phyloP scores from a whole-genome alignment of 2,797 vertebrate genomes.

The Astyanax mexicanus region DNA sequence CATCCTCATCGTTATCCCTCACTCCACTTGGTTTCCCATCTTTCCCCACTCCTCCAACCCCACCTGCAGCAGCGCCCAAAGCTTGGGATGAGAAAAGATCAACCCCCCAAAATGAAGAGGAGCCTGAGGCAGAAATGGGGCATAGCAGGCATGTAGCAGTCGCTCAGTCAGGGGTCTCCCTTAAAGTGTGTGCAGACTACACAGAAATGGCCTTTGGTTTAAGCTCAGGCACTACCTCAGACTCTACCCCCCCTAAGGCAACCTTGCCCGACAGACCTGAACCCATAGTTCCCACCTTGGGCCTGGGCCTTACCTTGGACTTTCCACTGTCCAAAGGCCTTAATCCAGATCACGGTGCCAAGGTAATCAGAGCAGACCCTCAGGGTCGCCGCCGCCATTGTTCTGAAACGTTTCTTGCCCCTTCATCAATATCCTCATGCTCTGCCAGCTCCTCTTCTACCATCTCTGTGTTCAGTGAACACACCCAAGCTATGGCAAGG shows the following conservation, averaged over 20 bases:
- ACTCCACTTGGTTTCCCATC: constrained; percentile 74
- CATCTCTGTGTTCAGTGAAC: constrained; percentile 79
- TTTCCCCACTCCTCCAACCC: constrained; percentile 75
- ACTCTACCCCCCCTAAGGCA: constrained; percentile 69
- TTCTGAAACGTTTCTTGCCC: constrained; percentile 80
- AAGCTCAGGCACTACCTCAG: constrained; percentile 62
- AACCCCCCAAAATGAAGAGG: constrained; percentile 57
- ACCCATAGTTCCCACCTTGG: constrained; percentile 63
- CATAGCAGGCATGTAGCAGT: constrained; percentile 59
- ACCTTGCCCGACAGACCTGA: constrained; percentile 72
- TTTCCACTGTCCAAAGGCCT: constrained; percentile 73
- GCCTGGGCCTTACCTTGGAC: constrained; percentile 71
- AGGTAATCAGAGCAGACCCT: constrained; percentile 78
- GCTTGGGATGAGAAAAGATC: constrained; percentile 54
- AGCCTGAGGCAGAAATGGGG: constrained; percentile 50
- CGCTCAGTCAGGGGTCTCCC: constrained; percentile 65
- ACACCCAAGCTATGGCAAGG: constrained; percentile 72
- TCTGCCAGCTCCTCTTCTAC: constrained; percentile 67
- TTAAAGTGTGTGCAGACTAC: constrained; percentile 73
- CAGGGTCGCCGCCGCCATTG: constrained; percentile 79
- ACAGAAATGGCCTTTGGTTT: constrained; percentile 80
- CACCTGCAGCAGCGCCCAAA: constrained; percentile 69
- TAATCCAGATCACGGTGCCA: constrained; percentile 80
- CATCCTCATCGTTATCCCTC: constrained; percentile 74
- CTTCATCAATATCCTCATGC: constrained; percentile 63